Evolutionary conservation across 2,888 invertebrate species (phyloP).

Genomic region (Adineta ricciae): DNA sequence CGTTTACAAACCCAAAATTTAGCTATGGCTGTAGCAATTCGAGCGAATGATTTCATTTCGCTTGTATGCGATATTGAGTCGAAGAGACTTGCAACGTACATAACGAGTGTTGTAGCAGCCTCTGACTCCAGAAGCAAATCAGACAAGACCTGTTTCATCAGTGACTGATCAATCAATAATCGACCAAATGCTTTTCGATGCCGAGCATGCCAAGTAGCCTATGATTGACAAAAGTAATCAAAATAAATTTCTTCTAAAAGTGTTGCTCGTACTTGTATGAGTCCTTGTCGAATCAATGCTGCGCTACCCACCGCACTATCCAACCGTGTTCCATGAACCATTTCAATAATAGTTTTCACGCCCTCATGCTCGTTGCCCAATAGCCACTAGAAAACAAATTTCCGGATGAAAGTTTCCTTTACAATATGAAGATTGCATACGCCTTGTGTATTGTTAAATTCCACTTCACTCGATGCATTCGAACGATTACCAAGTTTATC

Average conservation of each 20-base stretch:
- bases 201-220: conserved; percentile 9
- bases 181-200: conserved; percentile 19
- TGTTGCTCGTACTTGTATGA: neutral
- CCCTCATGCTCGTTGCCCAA: neutral
- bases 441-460: neutral
- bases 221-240: neutral
- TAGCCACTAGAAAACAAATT: neutral
- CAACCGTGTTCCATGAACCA: neutral
- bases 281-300: neutral
- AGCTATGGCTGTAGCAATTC: conserved; percentile 1
- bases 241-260: neutral
- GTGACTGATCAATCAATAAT: neutral
- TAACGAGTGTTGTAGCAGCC: neutral
- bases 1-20: conserved; percentile 23
- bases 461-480: conserved; percentile 19
- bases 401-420: neutral
- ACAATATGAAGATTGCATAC: neutral
- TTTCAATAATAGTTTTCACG: conserved; percentile 17
- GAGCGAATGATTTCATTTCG: neutral
- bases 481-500: conserved; percentile 20
- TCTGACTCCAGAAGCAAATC: conserved; percentile 9
- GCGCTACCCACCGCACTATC: neutral
- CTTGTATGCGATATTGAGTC: neutral
- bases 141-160: neutral
- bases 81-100: neutral